Evolutionary conservation across 2,888 invertebrate genomes (phyloP).

Genomic region (Eurois occulta): DNA sequence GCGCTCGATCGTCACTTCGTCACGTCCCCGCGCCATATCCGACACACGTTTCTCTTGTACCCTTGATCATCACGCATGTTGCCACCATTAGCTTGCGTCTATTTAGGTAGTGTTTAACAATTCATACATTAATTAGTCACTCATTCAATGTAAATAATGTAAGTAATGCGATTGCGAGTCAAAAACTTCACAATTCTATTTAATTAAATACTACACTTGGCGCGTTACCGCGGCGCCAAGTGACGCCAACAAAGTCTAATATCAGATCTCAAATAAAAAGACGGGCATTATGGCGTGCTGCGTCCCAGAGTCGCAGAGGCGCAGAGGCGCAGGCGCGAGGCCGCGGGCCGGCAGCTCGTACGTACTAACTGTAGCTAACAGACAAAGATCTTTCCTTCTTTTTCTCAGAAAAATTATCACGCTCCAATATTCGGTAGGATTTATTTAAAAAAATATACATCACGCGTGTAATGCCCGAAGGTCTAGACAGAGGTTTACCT

Average conservation of each 20-base stretch:
- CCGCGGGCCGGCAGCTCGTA: background rate
- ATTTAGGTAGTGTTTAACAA: conserved; percentile 44
- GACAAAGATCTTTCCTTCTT: background rate
- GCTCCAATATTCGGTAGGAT: background rate
- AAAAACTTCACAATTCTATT: background rate
- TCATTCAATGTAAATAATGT: background rate
- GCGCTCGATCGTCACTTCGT: background rate
- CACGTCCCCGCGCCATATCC: conserved; percentile 15
- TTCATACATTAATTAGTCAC: conserved; percentile 5
- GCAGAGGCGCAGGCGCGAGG: background rate
- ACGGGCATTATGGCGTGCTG: background rate
- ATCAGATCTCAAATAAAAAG: background rate
- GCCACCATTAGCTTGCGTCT: conserved; percentile 34
- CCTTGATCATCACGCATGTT: conserved; percentile 27
- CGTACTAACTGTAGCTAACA: background rate
- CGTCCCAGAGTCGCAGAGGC: background rate
- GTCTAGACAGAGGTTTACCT: background rate
- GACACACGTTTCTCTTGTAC: conserved; percentile 29
- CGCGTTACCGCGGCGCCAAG: background rate
- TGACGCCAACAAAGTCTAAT: background rate
- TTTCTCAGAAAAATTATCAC: background rate
- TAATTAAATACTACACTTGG: background rate
- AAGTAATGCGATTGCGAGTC: background rate
- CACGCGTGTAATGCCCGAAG: background rate
- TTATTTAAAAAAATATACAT: background rate